These are phyloP conservation scores for Saccostrea cuccullata DNA, from an alignment of 1,140 invertebrate species.

Conservation along the genomic window DNA sequence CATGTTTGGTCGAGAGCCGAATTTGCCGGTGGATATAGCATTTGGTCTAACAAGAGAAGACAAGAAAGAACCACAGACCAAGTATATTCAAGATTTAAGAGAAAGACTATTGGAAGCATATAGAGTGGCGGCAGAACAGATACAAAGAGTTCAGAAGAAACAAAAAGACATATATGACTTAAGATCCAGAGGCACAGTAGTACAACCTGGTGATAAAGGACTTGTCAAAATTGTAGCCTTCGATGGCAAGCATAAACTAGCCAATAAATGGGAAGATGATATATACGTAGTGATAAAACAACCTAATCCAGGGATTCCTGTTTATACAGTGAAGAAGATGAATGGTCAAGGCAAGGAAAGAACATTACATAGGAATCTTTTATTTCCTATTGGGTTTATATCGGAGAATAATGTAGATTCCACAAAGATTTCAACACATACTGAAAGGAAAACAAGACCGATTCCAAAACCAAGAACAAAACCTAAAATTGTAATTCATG, in stretches of 20 bases:
- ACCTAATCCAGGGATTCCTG: neutral
- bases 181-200: neutral
- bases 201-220: neutral
- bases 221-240: neutral
- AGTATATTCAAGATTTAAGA: neutral
- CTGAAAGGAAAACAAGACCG: too few relatives aligned
- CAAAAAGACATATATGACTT: neutral
- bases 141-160: neutral
- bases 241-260: too few relatives aligned
- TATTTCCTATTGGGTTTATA: neutral
- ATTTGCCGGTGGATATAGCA: neutral
- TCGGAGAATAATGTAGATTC: neutral
- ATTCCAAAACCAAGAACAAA: too few relatives aligned
- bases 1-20: too few relatives aligned
- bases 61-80: neutral
- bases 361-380: too few relatives aligned
- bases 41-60: neutral
- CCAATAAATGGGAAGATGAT: too few relatives aligned
- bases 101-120: neutral
- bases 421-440: too few relatives aligned
- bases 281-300: too few relatives aligned
- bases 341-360: neutral
- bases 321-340: neutral
- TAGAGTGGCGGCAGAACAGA: neutral
- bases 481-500: too few relatives aligned